Evolutionary conservation across 2,888 invertebrate genomes (phyloP).

Genomic region (Hecatera dysodea): DNA sequence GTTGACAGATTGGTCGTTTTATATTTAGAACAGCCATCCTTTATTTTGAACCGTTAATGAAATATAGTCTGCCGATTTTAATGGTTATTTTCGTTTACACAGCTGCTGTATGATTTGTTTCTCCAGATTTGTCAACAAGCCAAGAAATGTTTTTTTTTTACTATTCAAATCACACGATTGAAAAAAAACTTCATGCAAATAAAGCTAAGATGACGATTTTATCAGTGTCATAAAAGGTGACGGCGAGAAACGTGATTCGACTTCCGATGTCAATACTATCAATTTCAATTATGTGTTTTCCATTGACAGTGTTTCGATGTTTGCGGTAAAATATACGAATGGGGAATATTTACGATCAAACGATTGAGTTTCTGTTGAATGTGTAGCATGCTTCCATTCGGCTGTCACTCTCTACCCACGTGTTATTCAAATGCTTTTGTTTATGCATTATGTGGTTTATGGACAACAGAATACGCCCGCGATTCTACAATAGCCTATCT

Average conservation of each 20-base stretch:
- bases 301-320: constrained; percentile 67
- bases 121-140: constrained; percentile 21
- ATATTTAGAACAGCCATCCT: constrained; percentile 87
- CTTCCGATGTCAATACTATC: constrained; percentile 69
- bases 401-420: constrained; percentile 84
- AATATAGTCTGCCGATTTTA: constrained; percentile 84
- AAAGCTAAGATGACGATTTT: constrained; percentile 28
- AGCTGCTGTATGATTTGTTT: constrained; percentile 38
- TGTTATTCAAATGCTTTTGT: constrained; percentile 85
- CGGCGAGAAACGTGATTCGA: constrained; percentile 52
- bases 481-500: constrained; percentile 63
- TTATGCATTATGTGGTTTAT: constrained; percentile 82
- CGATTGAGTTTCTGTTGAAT: constrained; percentile 75
- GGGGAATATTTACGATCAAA: constrained; percentile 79
- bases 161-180: neutral
- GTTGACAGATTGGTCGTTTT: constrained; percentile 90
- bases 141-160: neutral
- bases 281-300: constrained; percentile 68
- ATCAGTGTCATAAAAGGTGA: constrained; percentile 46
- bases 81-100: constrained; percentile 61
- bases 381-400: constrained; percentile 77
- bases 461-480: constrained; percentile 75
- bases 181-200: constrained; percentile 40
- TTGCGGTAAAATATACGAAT: constrained; percentile 73
- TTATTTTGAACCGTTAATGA: constrained; percentile 87